Base-by-base conservation (phyloP, 2,113 vertebrate species). In the Polypterus senegalus region DNA sequence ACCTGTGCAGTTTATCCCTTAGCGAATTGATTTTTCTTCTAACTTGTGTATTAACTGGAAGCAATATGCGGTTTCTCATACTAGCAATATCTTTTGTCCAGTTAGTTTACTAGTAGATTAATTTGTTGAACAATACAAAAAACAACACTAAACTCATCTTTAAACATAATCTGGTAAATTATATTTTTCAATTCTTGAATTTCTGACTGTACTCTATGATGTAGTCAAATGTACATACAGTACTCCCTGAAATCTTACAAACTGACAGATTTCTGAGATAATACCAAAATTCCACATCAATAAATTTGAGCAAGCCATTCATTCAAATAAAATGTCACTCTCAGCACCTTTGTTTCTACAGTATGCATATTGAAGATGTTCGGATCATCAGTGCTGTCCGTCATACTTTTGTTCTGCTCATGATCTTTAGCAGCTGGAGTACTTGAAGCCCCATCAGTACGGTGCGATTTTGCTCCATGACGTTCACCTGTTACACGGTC, bases 371-470 rank as follows among this genome's bases (percentile, higher is more conserved):
- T 95, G 79, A 98, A 98, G 70, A 97, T 86, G 65, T 88, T 91
- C 64, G 94, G 95, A 67, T 96, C 92, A 0, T 98, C 95, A 0
- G 90, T 93, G 83, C 95, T 97, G 75, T 95, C 95, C 84, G 97
- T 89, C 92, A 98, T 83, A 73, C 89, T 92, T 80, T 90, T 94
- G 73, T 89, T 83, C 0, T 79, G 83, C 48, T 89, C 87, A 5
- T 88, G 93, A 65, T 97, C 94, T 79, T 92, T 93, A 68, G 71
- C 0, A 0, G 78, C 56, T 5, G 86, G 87, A 5, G 79, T 70
- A 53, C 80, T 77, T 2, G 83, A 57, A 0, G 79, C 67, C 46
- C 90, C 83, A 4, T 97, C 93, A 0, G 86, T 74, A 49, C 93
- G 93, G 6, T 92, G 90, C 7, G 89, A 71, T 59, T 97, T 98